Base-by-base conservation (phyloP, 2,888 invertebrate genomes). In the Synergus gifuensis region DNA sequence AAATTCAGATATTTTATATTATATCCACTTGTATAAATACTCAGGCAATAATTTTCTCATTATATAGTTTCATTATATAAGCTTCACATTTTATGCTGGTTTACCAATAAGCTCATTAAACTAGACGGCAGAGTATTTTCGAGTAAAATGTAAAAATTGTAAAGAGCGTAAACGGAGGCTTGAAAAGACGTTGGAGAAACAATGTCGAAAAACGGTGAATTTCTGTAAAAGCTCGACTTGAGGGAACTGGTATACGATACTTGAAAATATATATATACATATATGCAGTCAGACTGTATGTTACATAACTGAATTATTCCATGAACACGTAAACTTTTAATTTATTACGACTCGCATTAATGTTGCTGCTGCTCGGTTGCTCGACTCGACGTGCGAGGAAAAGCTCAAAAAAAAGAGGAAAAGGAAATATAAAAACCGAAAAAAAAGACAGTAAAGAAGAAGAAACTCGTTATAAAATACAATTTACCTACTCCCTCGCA, bases 391-490 rank as follows among this genome's bases (percentile, higher is more conserved):
- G 73, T 73, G 73, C 36, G 54, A 73, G 73, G 73, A 73, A 73
- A 73, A 73, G 73, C 73, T 73, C 73, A 49, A 67, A 44, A 67
- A 44, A 44, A 64, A 18, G 9, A 67, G 22, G 22, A 40, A 14
- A 18, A 46, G 5, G 54, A 14, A 69, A 49, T 16, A 49, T 28
- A 69, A 49, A 69, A 64, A 46, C 62, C 54, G 77, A 16, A 12
- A 64, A 73, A 63, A 79, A 80, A 78, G 78, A 77, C 78, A 76
- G 77, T 77, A 54, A 58, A 79, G 79, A 79, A 81, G 66, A 76
- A 82, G 78, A 78, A 78, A 80, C 79, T 77, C 76, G 44, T 79
- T 78, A 82, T 82, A 79, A 80, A 82, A 82, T 82, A 81, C 62
- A 81, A 69, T 66, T 81, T 79, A n/a, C n/a, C n/a, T n/a, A 78